Evolutionary conservation across 2,113 vertebrate species (phyloP).

Genomic region (Petaurus breviceps): DNA sequence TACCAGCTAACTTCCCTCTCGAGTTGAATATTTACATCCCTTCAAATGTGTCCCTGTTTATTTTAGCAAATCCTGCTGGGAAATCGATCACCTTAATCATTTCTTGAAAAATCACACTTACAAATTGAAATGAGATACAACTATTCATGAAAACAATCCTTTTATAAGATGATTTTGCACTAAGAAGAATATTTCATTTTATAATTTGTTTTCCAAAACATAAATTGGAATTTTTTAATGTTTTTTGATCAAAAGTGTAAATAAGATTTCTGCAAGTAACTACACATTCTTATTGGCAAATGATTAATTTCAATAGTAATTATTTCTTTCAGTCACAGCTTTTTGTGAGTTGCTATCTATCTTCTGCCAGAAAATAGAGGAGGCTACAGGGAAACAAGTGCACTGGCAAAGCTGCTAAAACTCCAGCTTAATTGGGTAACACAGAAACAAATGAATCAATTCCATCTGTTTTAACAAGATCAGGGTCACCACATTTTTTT

Average conservation of each 20-base stretch:
- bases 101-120: conserved; percentile 74
- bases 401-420: conserved; percentile 52
- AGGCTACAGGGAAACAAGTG: conserved; percentile 52
- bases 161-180: conserved; percentile 72
- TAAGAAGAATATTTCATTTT: conserved; percentile 70
- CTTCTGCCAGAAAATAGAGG: conserved; percentile 54
- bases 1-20: conserved; percentile 57
- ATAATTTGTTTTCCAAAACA: conserved; percentile 80
- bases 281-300: conserved; percentile 59
- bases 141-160: conserved; percentile 78
- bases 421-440: conserved; percentile 53
- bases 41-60: conserved; percentile 50
- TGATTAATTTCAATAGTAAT: conserved; percentile 66
- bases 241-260: conserved; percentile 71
- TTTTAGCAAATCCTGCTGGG: conserved; percentile 76
- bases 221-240: conserved; percentile 72
- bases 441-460: conserved; percentile 44
- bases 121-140: conserved; percentile 72
- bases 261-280: conserved; percentile 72
- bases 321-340: conserved; percentile 54
- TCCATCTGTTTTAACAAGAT: neutral
- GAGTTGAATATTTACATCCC: conserved; percentile 69
- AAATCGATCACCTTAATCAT: conserved; percentile 74
- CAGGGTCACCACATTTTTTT: conserved; percentile 20
- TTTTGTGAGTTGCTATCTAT: conserved; percentile 51